A percentile compares a stretch with the other conserved stretches of the same genome.
These are phyloP conservation scores for Aricia artaxerxes DNA, from an alignment of 2,888 invertebrate genomes.

Conservation along the genomic window DNA sequence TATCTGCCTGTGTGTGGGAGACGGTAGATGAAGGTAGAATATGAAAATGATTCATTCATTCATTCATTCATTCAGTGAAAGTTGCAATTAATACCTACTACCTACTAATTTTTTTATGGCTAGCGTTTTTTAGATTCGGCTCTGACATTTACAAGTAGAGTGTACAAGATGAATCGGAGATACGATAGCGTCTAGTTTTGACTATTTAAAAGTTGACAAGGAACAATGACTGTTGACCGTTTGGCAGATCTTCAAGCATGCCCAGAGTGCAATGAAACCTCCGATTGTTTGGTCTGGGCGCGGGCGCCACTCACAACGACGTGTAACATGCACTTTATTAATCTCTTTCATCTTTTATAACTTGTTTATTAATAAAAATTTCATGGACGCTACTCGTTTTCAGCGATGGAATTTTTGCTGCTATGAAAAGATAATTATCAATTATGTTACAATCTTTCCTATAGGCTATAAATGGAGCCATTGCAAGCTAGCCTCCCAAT, in stretches of 20 bases:
- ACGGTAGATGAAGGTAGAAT: not conserved
- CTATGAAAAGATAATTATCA: not conserved
- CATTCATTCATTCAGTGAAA: not conserved
- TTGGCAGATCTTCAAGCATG: slow-evolving; percentile 43
- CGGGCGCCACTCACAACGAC: slow-evolving; percentile 29
- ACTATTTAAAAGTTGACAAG: slow-evolving; percentile 33
- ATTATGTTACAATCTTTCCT: not conserved
- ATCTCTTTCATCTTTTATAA: slow-evolving; percentile 29
- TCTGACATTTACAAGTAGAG: not conserved
- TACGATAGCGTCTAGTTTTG: slow-evolving; percentile 36
- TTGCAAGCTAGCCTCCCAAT: not conserved
- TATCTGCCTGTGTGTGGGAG: no score
- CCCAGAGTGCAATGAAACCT: slow-evolving; percentile 46
- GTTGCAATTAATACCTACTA: not conserved
- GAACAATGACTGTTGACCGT: slow-evolving; percentile 29
- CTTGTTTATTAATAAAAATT: slow-evolving; percentile 18
- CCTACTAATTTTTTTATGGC: not conserved
- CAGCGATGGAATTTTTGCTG: not conserved
- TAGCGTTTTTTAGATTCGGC: not conserved
- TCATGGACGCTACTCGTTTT: not conserved
- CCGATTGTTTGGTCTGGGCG: slow-evolving; percentile 50
- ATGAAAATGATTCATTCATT: not conserved
- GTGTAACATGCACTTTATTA: slow-evolving; percentile 18
- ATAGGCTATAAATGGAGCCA: not conserved
- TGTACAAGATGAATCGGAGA: slow-evolving; percentile 26